These are phyloP conservation scores for Drosophila aff. DNA, from an alignment of 1,140 invertebrate species.

Conservation along the genomic window DNA sequence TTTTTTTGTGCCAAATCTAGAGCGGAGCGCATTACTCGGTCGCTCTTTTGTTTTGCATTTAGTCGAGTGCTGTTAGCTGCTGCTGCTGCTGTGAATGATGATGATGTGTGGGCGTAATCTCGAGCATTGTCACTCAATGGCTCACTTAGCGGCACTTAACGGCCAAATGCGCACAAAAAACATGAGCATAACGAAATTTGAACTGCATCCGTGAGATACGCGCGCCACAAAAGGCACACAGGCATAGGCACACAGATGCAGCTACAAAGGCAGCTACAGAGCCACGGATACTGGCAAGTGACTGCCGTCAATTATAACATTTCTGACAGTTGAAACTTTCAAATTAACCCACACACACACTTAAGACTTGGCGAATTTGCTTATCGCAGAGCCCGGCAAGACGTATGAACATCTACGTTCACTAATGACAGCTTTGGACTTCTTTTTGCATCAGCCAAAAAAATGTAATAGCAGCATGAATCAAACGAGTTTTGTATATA, in stretches of 20 bases:
- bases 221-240: conserved; percentile 26
- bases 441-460: conserved; percentile 45
- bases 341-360: conserved; percentile 64
- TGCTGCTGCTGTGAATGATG: not conserved
- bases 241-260: conserved; percentile 23
- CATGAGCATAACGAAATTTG: conserved; percentile 57
- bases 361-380: conserved; percentile 16
- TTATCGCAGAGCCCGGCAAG: conserved; percentile 19
- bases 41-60: conserved; percentile 53
- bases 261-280: not conserved
- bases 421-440: conserved; percentile 16
- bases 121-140: conserved; percentile 71
- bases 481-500: not conserved
- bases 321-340: conserved; percentile 69
- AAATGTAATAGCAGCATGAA: not conserved
- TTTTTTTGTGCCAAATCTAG: conserved; percentile 36
- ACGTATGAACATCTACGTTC: conserved; percentile 13
- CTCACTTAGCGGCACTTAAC: conserved; percentile 74
- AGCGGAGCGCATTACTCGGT: conserved; percentile 45
- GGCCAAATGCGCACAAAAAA: conserved; percentile 42
- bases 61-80: conserved; percentile 24
- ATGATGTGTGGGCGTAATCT: conserved; percentile 61
- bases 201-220: conserved; percentile 57
- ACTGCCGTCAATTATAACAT: conserved; percentile 65
- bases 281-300: conserved; percentile 38